Evolutionary conservation across 30 jellyfish, hydroid and myxozoan genomes (phyloP).

Genomic region (Nemopilema nomurai): DNA sequence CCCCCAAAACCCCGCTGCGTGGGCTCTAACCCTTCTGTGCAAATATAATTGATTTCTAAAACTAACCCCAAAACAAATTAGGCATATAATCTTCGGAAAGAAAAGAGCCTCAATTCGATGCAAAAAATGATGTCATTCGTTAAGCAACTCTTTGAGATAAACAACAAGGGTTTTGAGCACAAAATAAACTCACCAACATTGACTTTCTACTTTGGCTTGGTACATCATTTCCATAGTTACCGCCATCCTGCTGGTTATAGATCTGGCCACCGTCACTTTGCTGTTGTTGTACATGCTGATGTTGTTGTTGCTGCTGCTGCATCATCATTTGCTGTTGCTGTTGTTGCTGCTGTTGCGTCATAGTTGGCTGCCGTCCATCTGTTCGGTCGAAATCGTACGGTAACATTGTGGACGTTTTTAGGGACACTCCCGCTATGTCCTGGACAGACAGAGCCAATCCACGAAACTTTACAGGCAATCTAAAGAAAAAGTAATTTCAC

Average conservation of each 20-base stretch:
- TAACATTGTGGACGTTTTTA: slow-evolving; percentile 17
- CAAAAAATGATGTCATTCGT: too few species aligned
- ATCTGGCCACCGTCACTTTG: slow-evolving; percentile 32
- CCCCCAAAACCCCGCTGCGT: too few species aligned
- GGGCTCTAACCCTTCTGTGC: too few species aligned
- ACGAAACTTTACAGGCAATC: slow-evolving; percentile 21
- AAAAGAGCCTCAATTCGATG: too few species aligned
- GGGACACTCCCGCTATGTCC: slow-evolving; percentile 45
- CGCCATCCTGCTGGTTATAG: slow-evolving; percentile 1
- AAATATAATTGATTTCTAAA: too few species aligned
- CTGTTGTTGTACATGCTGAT: slow-evolving; percentile 27
- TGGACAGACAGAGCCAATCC: slow-evolving; percentile 68
- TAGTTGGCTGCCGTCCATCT: slow-evolving; percentile 32
- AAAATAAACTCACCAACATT: slow-evolving; percentile 55
- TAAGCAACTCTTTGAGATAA: too few species aligned
- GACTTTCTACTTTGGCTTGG: slow-evolving; percentile 43
- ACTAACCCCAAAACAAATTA: too few species aligned
- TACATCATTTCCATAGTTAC: slow-evolving; percentile 38
- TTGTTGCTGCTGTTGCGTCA: too few species aligned
- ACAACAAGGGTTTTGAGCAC: too few species aligned
- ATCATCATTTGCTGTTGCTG: slow-evolving; percentile 9
- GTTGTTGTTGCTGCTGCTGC: not conserved
- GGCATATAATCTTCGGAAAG: too few species aligned
- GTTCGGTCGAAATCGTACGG: slow-evolving; percentile 38
- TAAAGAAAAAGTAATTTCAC: not conserved